These are phyloP conservation scores for Drosophila ficusphila DNA, from an alignment of 1,140 invertebrate genomes.

Conservation along the genomic window DNA sequence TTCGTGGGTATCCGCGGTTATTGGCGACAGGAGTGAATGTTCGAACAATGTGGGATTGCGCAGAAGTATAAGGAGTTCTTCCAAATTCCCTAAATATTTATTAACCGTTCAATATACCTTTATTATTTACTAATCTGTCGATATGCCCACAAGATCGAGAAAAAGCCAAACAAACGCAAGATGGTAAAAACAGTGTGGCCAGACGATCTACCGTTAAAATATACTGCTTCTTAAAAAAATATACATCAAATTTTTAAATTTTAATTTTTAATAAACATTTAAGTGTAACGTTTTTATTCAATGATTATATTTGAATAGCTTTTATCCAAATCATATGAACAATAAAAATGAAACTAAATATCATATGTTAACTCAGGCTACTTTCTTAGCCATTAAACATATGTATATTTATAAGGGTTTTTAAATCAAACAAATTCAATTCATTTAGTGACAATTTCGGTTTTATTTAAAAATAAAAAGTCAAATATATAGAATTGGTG, in stretches of 20 bases:
- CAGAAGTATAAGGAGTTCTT: neutral
- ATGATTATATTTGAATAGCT: neutral
- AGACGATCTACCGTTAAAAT: slow-evolving; percentile 6
- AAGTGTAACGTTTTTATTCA: no score
- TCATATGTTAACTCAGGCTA: no score
- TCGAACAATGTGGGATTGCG: neutral
- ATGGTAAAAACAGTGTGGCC: slow-evolving; percentile 16
- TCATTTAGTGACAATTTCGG: slow-evolving; percentile 27
- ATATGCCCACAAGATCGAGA: slow-evolving; percentile 2
- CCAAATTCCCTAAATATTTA: neutral
- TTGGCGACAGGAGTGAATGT: rapidly evolving
- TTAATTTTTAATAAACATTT: no score
- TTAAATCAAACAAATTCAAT: no score
- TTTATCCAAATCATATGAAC: no score
- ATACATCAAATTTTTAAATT: neutral
- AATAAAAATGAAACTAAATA: no score
- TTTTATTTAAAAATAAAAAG: slow-evolving; percentile 37
- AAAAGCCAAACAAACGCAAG: slow-evolving; percentile 29
- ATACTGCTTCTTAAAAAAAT: neutral
- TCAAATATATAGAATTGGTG: slow-evolving; percentile 25
- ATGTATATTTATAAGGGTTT: no score
- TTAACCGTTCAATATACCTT: slow-evolving; percentile 11
- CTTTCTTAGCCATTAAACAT: no score
- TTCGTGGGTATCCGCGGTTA: neutral
- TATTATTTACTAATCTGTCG: neutral